Conservation (phyloP, 2,797 vertebrate genomes). For the Nannoperca obscura region DNA sequence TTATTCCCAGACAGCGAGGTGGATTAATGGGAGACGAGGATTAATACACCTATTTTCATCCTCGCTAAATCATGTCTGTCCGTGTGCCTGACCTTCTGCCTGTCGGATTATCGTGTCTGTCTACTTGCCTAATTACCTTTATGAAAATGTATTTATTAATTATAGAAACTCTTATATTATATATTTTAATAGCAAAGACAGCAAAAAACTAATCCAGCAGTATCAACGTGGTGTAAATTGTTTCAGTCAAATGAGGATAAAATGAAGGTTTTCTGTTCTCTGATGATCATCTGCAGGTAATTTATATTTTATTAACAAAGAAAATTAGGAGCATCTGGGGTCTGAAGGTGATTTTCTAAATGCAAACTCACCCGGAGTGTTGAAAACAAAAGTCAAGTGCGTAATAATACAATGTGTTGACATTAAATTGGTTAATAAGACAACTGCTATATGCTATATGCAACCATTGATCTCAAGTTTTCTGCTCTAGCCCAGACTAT, state of each 20-base stretch:
- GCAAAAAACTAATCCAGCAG: not conserved
- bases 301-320: not conserved
- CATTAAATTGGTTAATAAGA: not conserved
- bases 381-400: not conserved
- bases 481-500: slow-evolving; percentile 13
- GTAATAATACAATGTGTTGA: not conserved
- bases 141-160: slow-evolving; percentile 20
- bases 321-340: not conserved
- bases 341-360: not conserved
- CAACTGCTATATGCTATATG: not conserved
- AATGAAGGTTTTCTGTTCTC: not conserved
- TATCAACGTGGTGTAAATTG: not conserved
- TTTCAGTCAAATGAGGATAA: not conserved
- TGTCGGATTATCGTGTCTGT: slow-evolving; percentile 40
- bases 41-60: slow-evolving; percentile 75
- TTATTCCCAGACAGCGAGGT: slow-evolving; percentile 65
- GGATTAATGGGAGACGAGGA: slow-evolving; percentile 76
- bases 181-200: not conserved
- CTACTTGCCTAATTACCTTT: slow-evolving; percentile 6
- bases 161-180: not conserved
- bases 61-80: slow-evolving; percentile 56
- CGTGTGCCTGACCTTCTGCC: slow-evolving; percentile 53
- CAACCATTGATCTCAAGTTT: slow-evolving; percentile 7
- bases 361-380: not conserved
- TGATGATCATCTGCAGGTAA: slow-evolving; percentile 3